Base-by-base conservation (phyloP, 1,140 invertebrate genomes). In the Neoseiulus cucumeris region DNA sequence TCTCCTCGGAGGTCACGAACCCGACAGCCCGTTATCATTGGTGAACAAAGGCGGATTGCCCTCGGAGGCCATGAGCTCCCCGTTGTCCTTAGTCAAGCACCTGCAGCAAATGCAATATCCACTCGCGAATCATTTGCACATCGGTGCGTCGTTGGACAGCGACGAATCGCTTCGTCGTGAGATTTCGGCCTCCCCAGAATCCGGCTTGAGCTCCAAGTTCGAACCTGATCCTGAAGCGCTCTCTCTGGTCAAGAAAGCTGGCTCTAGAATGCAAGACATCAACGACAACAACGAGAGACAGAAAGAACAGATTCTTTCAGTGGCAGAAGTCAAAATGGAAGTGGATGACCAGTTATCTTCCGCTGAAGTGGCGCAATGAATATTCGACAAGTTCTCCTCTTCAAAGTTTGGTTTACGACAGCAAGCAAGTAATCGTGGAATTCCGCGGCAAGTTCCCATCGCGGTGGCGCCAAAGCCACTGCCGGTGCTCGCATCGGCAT, bases 211-310 rank as follows among this genome's bases (percentile, higher is more conserved):
- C 51, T 59, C 51, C 51, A 59, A 59, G 51, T 59, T 59, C 51
- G 51, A 59, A 25, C 25, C 51, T 17, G 51, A 59, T 59, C 51
- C 51, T 59, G 51, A 59, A 59, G 51, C 51, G 51, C 51, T 59
- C 25, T 59, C 51, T 59, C 51, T 59, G 51, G 51, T 59, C 51
- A 59, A 59, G 51, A 59, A 59, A 33, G 51, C 51, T 59, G 51
- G 51, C 51, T 59, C 51, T n/a, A 59, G 14, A 25, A 39, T 39
- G 33, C 51, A 25, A 25, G 51, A 59, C 33, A 59, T 59, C 22
- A 59, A 59, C 33, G 51, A 59, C 51, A 59, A 59, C 22, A 33
- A 59, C 25, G 25, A 33, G 51, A 59, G 33, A 25, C 25, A 59
- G 12, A 59, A 59, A 9, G 51, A 59, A 25, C 51, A 59, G 51